Evolutionary conservation across 2,113 vertebrate species (phyloP).

Genomic region (human (Homo sapiens)): DNA sequence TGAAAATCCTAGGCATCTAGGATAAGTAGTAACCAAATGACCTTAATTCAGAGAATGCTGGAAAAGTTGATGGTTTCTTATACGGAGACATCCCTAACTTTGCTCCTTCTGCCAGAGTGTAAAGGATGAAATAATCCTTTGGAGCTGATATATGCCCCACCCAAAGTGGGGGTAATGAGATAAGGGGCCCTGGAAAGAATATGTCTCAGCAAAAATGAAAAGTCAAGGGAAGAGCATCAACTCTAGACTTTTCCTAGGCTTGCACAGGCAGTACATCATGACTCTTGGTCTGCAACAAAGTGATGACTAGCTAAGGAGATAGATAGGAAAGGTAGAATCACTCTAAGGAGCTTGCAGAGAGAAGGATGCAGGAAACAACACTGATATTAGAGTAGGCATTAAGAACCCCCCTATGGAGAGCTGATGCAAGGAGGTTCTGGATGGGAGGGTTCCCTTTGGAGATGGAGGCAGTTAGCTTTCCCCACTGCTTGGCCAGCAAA

Average conservation of each 20-base stretch:
- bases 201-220: not conserved
- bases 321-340: not conserved
- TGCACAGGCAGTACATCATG: not conserved
- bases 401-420: not conserved
- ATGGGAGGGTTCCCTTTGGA: not conserved
- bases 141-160: not conserved
- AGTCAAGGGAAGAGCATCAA: not conserved
- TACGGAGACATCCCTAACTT: not conserved
- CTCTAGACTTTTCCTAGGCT: not conserved
- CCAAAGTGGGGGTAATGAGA: not conserved
- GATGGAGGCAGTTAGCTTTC: not conserved
- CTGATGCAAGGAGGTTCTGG: not conserved
- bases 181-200: not conserved
- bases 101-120: not conserved
- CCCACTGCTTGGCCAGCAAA: not conserved
- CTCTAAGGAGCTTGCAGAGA: not conserved
- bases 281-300: constrained; percentile 5
- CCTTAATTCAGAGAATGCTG: not conserved
- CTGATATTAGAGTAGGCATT: not conserved
- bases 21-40: not conserved
- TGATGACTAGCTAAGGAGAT: not conserved
- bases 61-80: not conserved
- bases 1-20: not conserved
- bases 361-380: not conserved
- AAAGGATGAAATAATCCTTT: not conserved